Evolutionary conservation across 2,888 invertebrate species (phyloP), one percentile per base, ranked within the genome.

Genomic region (Saturnia pavonia): DNA sequence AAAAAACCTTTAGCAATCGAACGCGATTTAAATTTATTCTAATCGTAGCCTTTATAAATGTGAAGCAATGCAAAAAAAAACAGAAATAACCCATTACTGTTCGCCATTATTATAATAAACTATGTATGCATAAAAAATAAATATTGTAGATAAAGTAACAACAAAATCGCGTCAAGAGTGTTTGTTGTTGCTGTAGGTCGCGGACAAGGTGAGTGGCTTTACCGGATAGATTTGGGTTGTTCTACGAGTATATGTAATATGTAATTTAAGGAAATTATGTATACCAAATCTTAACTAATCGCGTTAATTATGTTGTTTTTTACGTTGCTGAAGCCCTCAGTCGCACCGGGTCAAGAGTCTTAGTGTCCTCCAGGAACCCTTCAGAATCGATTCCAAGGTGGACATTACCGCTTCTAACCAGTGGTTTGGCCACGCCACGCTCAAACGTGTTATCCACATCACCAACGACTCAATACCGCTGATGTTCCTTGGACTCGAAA

Each of bases 101-200:
- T 1, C 16, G 19, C 34, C 34, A 63, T 63, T 27, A 63, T 63
- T 63, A 63, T 63, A 34, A 63, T 63, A 63, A 19, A 63, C 34
- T 40, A 19, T 19, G 63, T 63, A 34, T 63, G 66, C 66, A 42
- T 68, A 57, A 67, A 45, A 42, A 42, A 67, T 25, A 70, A 67
- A 67, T 34, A 54, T 57, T 19, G 16, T 2, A 54, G 11, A 22
- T 22, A 54, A 45, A 67, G 70, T 71, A 69, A 74, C 51, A 68
- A 25, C 63, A 70, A 60, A 72, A 70, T 70, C 70, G 40, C 19
- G 70, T 70, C 66, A 51, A 48, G 63, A n/a, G 42, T 19, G 69
- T 69, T 42, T 22, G 42, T 65, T 63, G 74, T 80, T 85, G 82
- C 14, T 82, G 83, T 79, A 86, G 86, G 86, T 85, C 84, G 77